These are phyloP conservation scores for Apamea anceps DNA, from an alignment of 2,888 invertebrate genomes.

Conservation along the genomic window DNA sequence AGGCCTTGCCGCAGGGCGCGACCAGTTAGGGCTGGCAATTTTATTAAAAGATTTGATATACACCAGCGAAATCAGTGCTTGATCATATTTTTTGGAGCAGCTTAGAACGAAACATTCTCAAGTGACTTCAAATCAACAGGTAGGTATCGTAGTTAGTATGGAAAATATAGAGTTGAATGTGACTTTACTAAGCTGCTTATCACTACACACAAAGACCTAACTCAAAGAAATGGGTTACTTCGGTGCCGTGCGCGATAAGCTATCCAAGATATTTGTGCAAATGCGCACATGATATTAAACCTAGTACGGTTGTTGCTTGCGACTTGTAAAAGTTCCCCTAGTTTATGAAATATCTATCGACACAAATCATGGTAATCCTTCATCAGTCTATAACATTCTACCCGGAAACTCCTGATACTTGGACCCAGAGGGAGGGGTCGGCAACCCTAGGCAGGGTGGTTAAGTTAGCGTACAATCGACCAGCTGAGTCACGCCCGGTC, in stretches of 20 bases:
- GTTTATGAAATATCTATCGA: not conserved
- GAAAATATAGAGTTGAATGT: slow-evolving; percentile 18
- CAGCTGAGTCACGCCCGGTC: slow-evolving; percentile 69
- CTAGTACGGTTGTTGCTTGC: slow-evolving; percentile 3
- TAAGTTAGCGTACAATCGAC: slow-evolving; percentile 66
- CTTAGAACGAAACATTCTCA: not conserved
- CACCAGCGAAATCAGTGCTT: not conserved
- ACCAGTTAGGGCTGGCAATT: slow-evolving; percentile 53
- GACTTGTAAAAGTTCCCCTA: not conserved
- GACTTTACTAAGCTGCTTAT: slow-evolving; percentile 52
- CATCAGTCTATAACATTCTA: slow-evolving; percentile 7
- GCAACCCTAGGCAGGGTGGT: slow-evolving; percentile 55
- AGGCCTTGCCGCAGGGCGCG: slow-evolving; percentile 73
- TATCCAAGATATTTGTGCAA: slow-evolving; percentile 31
- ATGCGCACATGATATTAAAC: slow-evolving; percentile 23
- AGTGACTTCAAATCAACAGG: not conserved
- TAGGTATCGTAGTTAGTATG: not conserved
- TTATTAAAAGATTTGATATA: slow-evolving; percentile 26
- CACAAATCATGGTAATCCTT: not conserved
- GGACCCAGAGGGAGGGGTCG: not conserved
- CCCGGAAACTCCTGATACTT: not conserved
- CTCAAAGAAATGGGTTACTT: slow-evolving; percentile 57
- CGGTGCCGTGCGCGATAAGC: slow-evolving; percentile 49
- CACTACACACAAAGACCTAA: slow-evolving; percentile 52
- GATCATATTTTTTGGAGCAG: not conserved